Base-by-base conservation (phyloP, 2,888 invertebrate genomes). In the Chrysina gloriosa region DNA sequence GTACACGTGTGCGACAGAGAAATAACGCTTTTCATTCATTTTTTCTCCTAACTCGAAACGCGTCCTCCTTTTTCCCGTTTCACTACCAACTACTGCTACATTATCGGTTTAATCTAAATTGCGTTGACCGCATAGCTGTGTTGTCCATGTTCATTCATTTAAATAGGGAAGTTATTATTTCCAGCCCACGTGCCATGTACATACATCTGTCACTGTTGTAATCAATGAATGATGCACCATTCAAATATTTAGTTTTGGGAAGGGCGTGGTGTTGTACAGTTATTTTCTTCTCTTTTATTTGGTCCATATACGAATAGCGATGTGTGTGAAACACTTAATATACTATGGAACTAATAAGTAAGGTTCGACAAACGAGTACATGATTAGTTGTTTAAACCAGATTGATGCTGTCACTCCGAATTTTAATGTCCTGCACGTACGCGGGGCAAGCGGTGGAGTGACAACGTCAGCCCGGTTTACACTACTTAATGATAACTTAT, bases 111-210 rank as follows among this genome's bases (percentile, higher is more conserved):
- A 21, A 58, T 58, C 58, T 58, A 39, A 58, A 58, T 58, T 58
- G 39, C 58, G n/a, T 21, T 25, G 39, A 58, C 58, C 36, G 39
- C 58, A 58, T 39, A 58, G 39, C 23, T 23, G 25, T 23, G 23
- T 23, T 39, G 39, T 23, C 58, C 39, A 11, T 19, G 36, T 39
- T 23, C 58, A 58, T 58, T 58, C 58, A 58, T 58, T 11, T 58
- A 58, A 58, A 58, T 39, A 39, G 39, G 58, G 58, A 58, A 58
- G 58, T 58, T 58, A 39, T 52, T 52, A 52, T 52, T 52, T 52
- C 9, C 29, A 7, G 19, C 29, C 52, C 52, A 52, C 52, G 52
- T 52, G 52, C 52, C 9, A 14, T 9, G 31, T n/a, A n/a, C n/a
- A n/a, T n/a, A n/a, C n/a, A n/a, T n/a, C n/a, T 52, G 29, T 52